Evolutionary conservation across 1,140 invertebrate genomes (phyloP).

Genomic region (Rhopalosiphum maidis): DNA sequence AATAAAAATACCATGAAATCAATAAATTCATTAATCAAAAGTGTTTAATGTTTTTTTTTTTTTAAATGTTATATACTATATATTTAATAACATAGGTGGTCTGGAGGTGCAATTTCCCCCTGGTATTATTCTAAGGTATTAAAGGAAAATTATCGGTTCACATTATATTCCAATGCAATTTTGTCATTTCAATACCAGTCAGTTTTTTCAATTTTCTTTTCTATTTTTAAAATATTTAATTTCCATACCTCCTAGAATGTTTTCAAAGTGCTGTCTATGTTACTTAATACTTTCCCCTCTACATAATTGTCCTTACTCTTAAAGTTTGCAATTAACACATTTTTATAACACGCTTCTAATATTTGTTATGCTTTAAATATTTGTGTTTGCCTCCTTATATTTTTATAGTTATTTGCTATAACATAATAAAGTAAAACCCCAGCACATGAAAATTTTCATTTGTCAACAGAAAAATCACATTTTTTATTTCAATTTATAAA

Average conservation of each 20-base stretch:
- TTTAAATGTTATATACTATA: not conserved
- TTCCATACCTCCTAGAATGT: not conserved
- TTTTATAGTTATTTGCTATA: not conserved
- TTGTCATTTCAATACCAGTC: not conserved
- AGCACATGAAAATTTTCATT: not conserved
- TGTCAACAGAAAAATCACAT: not conserved
- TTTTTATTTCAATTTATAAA: not conserved
- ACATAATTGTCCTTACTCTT: not conserved
- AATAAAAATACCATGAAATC: not conserved
- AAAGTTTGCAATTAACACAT: not conserved
- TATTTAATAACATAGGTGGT: too few species aligned
- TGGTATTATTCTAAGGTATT: too few species aligned
- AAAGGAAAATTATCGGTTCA: not conserved
- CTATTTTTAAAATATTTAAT: not conserved
- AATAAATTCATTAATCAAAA: not conserved
- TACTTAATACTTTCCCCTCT: not conserved
- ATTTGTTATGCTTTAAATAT: not conserved
- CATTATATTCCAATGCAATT: not conserved
- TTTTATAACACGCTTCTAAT: not conserved
- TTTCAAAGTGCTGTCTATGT: not conserved
- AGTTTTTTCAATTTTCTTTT: not conserved
- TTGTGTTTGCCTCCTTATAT: not conserved
- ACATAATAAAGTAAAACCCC: not conserved
- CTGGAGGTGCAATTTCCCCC: too few species aligned
- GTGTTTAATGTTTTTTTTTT: not conserved